phyloP scores from a whole-genome alignment of 2,797 vertebrate species.

The Anguilla anguilla region DNA sequence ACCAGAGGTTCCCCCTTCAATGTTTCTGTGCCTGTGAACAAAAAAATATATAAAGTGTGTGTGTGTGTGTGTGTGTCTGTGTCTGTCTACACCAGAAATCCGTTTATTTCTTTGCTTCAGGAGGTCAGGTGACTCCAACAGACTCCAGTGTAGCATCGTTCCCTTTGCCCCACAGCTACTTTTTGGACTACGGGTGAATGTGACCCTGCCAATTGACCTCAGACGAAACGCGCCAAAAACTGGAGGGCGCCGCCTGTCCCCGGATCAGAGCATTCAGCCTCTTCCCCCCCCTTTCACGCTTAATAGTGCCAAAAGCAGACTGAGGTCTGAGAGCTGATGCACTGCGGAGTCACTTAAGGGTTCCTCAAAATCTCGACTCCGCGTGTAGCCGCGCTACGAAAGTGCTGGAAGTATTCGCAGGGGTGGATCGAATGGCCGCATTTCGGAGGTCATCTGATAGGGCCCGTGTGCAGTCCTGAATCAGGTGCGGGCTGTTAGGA shows the following conservation, averaged over 20 bases:
- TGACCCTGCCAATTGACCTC: not conserved
- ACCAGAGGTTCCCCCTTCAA: not conserved
- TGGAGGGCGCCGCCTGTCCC: not conserved
- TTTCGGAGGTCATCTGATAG: not conserved
- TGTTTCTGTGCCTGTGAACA: not conserved
- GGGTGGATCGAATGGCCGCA: not conserved
- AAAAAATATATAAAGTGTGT: not conserved
- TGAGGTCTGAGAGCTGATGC: not conserved
- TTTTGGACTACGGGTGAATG: not conserved
- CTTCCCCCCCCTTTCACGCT: not conserved
- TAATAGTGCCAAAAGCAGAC: not conserved
- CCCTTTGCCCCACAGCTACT: not conserved
- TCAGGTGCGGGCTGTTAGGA: not conserved
- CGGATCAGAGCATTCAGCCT: not conserved
- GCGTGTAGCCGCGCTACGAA: not conserved
- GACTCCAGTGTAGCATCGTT: not conserved
- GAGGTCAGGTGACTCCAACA: not conserved
- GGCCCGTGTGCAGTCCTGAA: not conserved
- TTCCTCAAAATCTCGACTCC: not conserved
- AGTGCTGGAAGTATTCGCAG: not conserved
- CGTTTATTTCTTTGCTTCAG: conserved; percentile 1
- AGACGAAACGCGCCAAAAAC: not conserved
- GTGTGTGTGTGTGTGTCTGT: conserved; percentile 18
- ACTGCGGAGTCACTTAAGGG: not conserved
- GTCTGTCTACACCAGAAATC: not conserved